phyloP scores from a whole-genome alignment of 2,113 vertebrate genomes.

The Clupea harengus region DNA sequence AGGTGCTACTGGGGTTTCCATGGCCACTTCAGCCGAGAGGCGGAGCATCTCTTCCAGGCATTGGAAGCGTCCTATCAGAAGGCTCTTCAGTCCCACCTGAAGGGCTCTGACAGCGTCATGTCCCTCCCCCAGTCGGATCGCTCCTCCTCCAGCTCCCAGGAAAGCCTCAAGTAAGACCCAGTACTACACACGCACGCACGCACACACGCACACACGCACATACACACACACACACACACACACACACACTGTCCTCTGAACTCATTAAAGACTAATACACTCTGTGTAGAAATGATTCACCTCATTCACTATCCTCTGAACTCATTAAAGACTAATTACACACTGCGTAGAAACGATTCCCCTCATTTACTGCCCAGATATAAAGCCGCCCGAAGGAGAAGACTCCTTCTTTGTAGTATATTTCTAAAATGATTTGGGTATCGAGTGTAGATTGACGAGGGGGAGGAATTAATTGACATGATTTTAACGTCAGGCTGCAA shows the following conservation, averaged over 20 bases:
- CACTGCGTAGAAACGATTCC: no score
- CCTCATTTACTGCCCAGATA: no score
- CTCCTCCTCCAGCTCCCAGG: conserved; percentile 93
- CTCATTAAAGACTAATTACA: no score
- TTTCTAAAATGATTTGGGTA: no score
- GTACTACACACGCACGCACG: neutral
- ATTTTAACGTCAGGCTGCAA: no score
- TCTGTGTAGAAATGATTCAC: no score
- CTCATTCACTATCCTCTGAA: no score
- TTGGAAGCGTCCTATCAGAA: conserved; percentile 92
- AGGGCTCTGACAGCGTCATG: conserved; percentile 81
- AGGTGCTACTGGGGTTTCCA: conserved; percentile 92
- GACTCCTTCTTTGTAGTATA: no score
- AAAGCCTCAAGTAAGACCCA: conserved; percentile 89
- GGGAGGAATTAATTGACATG: no score
- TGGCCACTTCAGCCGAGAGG: conserved; percentile 87
- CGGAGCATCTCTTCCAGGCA: conserved; percentile 86
- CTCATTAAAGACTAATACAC: no score
- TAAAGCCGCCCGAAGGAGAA: no score
- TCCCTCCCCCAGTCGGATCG: conserved; percentile 91
- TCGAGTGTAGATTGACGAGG: no score
- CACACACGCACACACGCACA: neutral
- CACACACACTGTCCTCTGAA: neutral
- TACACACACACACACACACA: neutral
- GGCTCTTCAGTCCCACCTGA: conserved; percentile 87